phyloP scores from a whole-genome alignment of 2,797 vertebrate species.

The Scolopax rusticola region DNA sequence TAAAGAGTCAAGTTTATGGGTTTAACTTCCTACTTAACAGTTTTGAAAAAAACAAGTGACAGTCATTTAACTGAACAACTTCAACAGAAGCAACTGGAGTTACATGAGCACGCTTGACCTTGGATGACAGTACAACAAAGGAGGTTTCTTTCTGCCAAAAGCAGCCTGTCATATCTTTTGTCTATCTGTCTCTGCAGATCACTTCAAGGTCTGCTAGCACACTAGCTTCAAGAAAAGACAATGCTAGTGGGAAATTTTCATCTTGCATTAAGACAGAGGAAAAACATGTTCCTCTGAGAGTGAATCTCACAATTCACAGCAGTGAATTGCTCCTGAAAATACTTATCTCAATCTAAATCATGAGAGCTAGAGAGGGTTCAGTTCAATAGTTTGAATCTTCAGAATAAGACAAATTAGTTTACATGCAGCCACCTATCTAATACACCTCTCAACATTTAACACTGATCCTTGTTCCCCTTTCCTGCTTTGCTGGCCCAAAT shows the following conservation, averaged over 20 bases:
- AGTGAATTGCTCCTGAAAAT: background rate
- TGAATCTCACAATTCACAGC: background rate
- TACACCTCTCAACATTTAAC: background rate
- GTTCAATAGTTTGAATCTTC: background rate
- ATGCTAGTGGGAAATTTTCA: constrained; percentile 9
- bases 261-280: background rate
- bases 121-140: constrained; percentile 49
- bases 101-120: constrained; percentile 14
- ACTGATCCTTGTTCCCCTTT: background rate
- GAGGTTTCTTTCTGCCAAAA: constrained; percentile 41
- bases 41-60: background rate
- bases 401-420: background rate
- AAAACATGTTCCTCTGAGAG: constrained; percentile 27
- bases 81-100: constrained; percentile 21
- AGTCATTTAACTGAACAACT: constrained; percentile 29
- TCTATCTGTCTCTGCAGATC: constrained; percentile 40
- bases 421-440: background rate
- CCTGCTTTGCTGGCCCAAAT: background rate
- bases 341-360: background rate
- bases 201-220: constrained; percentile 45
- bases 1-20: background rate
- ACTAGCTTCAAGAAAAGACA: constrained; percentile 41
- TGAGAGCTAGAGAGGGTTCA: background rate
- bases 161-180: constrained; percentile 55
- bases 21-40: constrained; percentile 15